Evolutionary conservation across 2,113 vertebrate genomes (phyloP).

Genomic region (Cyprichromis sp.): DNA sequence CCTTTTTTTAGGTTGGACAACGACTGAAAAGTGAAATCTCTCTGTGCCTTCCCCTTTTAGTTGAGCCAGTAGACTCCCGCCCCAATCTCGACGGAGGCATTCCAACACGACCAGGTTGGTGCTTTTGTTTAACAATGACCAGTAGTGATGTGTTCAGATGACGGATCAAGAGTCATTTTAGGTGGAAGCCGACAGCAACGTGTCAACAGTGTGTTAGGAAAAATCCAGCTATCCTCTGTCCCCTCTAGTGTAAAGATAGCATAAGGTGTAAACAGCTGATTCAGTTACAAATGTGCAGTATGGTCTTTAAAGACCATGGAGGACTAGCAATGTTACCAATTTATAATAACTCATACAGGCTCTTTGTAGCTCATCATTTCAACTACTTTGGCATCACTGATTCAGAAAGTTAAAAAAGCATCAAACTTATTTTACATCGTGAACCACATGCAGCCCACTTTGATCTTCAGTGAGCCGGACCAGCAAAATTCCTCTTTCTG

Average conservation of each 20-base stretch:
- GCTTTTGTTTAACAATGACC: not conserved
- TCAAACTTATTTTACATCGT: not conserved
- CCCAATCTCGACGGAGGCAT: conserved; percentile 88
- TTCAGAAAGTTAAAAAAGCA: no score
- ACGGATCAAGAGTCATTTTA: not conserved
- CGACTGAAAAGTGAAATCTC: not conserved
- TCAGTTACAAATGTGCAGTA: not conserved
- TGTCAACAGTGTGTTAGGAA: not conserved
- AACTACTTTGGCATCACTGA: not conserved
- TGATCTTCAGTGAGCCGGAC: not conserved
- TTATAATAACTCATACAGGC: not conserved
- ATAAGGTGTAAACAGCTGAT: not conserved
- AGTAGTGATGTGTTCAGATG: fast-evolving
- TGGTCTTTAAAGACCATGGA: not conserved
- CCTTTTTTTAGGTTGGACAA: not conserved
- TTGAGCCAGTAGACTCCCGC: conserved; percentile 90
- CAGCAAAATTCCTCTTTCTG: not conserved
- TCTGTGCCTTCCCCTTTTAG: conserved; percentile 65
- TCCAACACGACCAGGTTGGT: conserved; percentile 88
- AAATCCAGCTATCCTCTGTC: not conserved
- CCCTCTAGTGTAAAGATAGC: not conserved
- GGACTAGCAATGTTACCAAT: not conserved
- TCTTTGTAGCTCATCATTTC: not conserved
- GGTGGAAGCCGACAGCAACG: not conserved
- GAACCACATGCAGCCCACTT: not conserved